Conservation (phyloP, 2,797 vertebrate genomes). For the Sebastes vulpes region DNA sequence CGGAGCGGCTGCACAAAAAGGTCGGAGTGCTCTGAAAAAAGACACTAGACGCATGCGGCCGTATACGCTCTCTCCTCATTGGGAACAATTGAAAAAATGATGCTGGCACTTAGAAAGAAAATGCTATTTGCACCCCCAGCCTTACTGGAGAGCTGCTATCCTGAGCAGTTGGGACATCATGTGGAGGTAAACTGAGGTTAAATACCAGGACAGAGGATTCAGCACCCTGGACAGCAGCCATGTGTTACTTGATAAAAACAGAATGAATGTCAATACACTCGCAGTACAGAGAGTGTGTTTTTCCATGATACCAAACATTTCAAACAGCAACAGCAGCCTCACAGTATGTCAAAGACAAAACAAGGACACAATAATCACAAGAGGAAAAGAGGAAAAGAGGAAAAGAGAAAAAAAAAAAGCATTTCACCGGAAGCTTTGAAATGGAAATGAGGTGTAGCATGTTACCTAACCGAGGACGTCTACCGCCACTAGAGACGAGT, state of each 20-base stretch:
- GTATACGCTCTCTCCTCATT: no score
- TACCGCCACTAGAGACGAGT: not conserved
- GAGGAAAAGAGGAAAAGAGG: not conserved
- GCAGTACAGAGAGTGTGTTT: not conserved
- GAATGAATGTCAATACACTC: not conserved
- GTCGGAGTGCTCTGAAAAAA: no score
- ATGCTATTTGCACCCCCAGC: no score
- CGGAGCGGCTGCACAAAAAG: no score
- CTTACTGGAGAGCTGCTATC: not conserved
- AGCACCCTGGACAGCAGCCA: not conserved
- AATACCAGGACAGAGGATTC: not conserved
- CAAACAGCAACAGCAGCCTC: not conserved
- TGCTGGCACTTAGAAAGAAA: no score
- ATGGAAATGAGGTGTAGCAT: constrained; percentile 3
- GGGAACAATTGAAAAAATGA: no score
- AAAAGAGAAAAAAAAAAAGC: not conserved
- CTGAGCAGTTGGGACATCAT: not conserved
- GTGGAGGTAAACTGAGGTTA: not conserved
- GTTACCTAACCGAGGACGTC: not conserved
- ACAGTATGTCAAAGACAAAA: constrained; percentile 4
- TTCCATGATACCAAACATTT: not conserved
- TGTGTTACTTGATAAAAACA: not conserved
- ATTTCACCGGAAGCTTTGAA: constrained; percentile 18
- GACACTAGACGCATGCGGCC: no score
- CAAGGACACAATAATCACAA: not conserved